phyloP scores from a whole-genome alignment of 2,113 vertebrate species.

The Burhinus bistriatus region DNA sequence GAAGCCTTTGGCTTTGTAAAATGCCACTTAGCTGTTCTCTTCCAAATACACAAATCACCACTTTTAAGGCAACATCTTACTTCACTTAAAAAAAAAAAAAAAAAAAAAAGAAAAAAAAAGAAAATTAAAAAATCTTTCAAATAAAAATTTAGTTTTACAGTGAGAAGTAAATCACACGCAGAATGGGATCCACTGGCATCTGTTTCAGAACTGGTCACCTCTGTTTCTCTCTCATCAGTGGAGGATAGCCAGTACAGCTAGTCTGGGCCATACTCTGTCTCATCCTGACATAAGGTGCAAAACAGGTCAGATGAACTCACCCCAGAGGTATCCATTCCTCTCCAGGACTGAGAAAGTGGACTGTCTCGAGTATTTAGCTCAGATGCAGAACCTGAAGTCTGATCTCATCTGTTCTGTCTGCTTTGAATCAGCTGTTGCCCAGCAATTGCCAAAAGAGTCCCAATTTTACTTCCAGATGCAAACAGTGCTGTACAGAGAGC shows the following conservation, averaged over 20 bases:
- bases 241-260: background rate
- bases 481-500: background rate
- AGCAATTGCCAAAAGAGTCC: background rate
- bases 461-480: background rate
- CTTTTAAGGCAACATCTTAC: background rate
- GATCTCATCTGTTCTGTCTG: background rate
- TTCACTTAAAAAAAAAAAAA: background rate
- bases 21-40: background rate
- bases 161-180: background rate
- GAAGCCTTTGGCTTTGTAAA: background rate
- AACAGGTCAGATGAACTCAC: background rate
- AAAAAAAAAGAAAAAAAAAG: too few relatives aligned
- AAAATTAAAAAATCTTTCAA: background rate
- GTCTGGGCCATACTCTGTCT: background rate
- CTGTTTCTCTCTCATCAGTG: background rate
- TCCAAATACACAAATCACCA: background rate
- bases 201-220: background rate
- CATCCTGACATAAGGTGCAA: background rate
- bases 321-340: background rate
- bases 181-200: background rate
- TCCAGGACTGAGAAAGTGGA: background rate
- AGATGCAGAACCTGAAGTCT: background rate
- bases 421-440: background rate
- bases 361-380: background rate
- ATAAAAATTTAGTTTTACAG: background rate